Base-by-base conservation (phyloP, 2,888 invertebrate species). In the Tenthredo livida region DNA sequence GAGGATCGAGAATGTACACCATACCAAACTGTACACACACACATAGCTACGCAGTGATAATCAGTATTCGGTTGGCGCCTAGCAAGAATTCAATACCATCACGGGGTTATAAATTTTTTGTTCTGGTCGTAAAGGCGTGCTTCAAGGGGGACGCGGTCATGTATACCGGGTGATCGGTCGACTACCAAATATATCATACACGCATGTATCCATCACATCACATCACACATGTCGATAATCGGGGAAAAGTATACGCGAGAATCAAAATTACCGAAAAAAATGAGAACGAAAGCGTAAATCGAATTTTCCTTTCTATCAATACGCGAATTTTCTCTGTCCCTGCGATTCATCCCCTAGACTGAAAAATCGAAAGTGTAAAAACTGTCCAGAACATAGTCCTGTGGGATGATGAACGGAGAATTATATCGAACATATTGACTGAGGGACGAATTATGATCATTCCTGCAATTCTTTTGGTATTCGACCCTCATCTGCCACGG, bases 51-150 rank as follows among this genome's bases (percentile, higher is more conserved):
- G 86, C 87, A 85, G 88, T 84, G 87, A 88, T 88, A 88, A 89
- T 89, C 89, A 88, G 89, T 88, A 89, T 89, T 89, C 89, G 87
- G 87, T 86, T 85, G 86, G 87, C 88, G 88, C 87, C 88, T 84
- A 86, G 86, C 86, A 87, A 85, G 87, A 88, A 88, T 89, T 87
- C 88, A 89, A 88, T 89, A 88, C 89, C 87, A 89, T 89, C 87
- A 88, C 87, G 87, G 87, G 89, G 88, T 88, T 87, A 89, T 89
- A 89, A 88, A 89, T 88, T 89, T 88, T 89, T 89, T 87, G 88
- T 88, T 85, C 85, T 84, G 86, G 87, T 89, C 89, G 89, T 89
- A 89, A 88, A 89, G 86, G 87, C 87, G 89, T 86, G 85, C 87
- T 88, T 43, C 47, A 12, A 12, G 37, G 67, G 67, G 83, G 83